Conservation (phyloP, 2,888 invertebrate species). For the Tanypteryx hageni region DNA sequence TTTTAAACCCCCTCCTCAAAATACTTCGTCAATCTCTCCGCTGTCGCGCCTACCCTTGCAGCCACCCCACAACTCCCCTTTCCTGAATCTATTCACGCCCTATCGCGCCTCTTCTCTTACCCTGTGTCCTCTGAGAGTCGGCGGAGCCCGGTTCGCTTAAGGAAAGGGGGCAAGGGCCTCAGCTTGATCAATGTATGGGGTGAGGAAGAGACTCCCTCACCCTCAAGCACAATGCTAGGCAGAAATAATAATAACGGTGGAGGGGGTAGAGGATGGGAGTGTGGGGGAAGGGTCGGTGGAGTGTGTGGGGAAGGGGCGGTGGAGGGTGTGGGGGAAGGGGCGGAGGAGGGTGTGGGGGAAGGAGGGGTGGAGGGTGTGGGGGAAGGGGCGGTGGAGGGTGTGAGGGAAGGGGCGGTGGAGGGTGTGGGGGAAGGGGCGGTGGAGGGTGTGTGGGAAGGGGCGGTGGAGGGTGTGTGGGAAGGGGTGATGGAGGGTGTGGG, state of each 20-base stretch:
- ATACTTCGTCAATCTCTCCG: too few species aligned
- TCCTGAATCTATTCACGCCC: background rate
- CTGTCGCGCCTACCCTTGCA: too few species aligned
- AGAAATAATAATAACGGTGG: conserved; percentile 37
- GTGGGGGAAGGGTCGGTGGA: background rate
- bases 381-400: background rate
- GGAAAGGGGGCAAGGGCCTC: background rate
- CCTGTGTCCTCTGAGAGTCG: background rate
- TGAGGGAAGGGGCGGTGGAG: too few species aligned
- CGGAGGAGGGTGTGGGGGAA: background rate
- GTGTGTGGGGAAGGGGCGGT: background rate
- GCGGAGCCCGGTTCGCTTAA: background rate
- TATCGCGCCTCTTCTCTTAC: background rate
- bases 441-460: background rate
- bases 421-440: background rate
- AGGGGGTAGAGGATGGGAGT: too few species aligned
- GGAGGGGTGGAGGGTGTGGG: too few species aligned
- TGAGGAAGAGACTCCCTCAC: background rate
- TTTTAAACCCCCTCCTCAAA: too few species aligned
- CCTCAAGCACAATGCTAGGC: conserved; percentile 44
- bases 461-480: background rate
- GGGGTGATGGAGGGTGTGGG: background rate
- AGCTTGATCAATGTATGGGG: conserved; percentile 30
- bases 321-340: background rate
- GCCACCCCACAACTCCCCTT: background rate